Evolutionary conservation across 2,888 invertebrate genomes (phyloP), one percentile per base, ranked within the genome.

Genomic region (Leptopterna dolabrata): DNA sequence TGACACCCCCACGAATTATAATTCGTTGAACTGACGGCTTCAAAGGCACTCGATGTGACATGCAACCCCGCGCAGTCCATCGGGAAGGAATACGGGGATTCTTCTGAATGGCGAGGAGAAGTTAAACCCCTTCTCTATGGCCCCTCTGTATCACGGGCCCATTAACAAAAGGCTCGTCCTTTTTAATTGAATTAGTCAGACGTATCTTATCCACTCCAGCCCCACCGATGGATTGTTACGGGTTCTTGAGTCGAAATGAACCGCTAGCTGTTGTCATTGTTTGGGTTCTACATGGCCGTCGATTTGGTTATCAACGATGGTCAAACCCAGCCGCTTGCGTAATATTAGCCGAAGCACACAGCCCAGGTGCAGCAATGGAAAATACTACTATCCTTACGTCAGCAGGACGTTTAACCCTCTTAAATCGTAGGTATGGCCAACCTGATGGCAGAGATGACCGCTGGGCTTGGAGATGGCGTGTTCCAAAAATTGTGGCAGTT

Each of bases 161-260:
- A 76, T 85, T 73, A 43, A 82, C 76, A 51, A 85, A 76, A 19
- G 70, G 47, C 24, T 43, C 47, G 63, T 51, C 82, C 51, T 63
- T 81, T 87, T 87, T 82, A 87, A 87, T 82, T 87, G 81, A 82
- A 87, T 87, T 82, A 87, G 87, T 73, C 87, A 78, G 73, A 87
- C 81, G 76, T 86, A 80, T 86, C 78, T 86, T 70, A 76, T 51
- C 86, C 86, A 86, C 86, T 86, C 78, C 41, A 80, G 78, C 29
- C 47, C 51, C 47, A 43, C n/a, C 19, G 63, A 16, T 14, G 29
- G 36, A 85, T 85, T 47, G 85, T 85, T 85, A 85, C 85, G 73
- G 85, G 85, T 85, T 76, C 76, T 85, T 85, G 73, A 45, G 41
- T 73, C 47, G 47, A 73, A 85, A 27, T 14, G 55, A 82, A 82